Conservation (phyloP, 2,888 invertebrate species). For the Kryphioiulus occultus region DNA sequence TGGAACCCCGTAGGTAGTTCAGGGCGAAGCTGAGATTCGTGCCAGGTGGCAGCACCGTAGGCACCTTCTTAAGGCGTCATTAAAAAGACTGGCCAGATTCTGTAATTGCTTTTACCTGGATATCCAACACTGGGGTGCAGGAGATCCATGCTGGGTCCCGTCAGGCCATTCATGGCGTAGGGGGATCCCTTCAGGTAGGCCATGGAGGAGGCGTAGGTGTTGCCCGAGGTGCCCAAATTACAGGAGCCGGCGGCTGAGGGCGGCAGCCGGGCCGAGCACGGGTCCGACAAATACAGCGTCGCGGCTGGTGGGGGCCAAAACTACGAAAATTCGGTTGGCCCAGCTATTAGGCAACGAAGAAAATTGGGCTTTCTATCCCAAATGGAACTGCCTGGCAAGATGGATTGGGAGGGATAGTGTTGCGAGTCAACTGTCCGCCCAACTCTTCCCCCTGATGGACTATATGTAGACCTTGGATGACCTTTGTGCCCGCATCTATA, state of each 20-base stretch:
- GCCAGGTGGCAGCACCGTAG: too few relatives aligned
- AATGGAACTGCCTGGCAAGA: background rate
- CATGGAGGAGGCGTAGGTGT: conserved; percentile 46
- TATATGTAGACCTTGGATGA: conserved; percentile 28
- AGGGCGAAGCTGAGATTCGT: too few relatives aligned
- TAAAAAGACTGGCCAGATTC: background rate
- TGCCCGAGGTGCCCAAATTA: conserved; percentile 15
- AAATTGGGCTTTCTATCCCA: background rate
- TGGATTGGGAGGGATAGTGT: background rate
- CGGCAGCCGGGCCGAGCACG: conserved; percentile 47
- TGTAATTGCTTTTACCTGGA: conserved; percentile 45
- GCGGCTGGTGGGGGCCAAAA: background rate
- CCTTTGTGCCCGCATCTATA: conserved; percentile 43
- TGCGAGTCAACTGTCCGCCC: conserved; percentile 42
- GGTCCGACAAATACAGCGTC: conserved; percentile 44
- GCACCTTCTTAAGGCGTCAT: too few relatives aligned
- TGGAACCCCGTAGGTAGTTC: too few relatives aligned
- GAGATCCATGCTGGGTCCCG: conserved; percentile 51
- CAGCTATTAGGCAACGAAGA: background rate
- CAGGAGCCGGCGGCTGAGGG: conserved; percentile 46
- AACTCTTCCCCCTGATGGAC: conserved; percentile 36
- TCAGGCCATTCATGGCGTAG: conserved; percentile 59
- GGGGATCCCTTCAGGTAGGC: conserved; percentile 56
- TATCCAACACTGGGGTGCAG: conserved; percentile 51
- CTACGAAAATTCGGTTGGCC: background rate